Percentiles rank a stretch among this genome's conserved stretches.
Conservation (phyloP, 2,113 vertebrate species). For the Amphiprion percula region DNA sequence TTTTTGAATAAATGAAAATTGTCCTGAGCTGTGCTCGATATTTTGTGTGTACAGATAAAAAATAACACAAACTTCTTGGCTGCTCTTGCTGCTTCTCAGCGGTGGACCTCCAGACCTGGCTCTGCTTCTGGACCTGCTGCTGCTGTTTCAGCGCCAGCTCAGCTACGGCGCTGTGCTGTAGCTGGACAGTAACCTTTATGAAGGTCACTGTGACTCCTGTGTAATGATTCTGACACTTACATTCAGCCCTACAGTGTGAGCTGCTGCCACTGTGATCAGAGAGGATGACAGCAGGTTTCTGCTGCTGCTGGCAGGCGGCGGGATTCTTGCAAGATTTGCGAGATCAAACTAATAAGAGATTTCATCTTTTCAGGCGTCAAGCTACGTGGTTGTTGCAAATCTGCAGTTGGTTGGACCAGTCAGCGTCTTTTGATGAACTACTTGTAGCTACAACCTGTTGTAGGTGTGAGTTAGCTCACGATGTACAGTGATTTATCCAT, state of each 20-base stretch:
- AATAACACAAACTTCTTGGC: background rate
- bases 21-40: too few species aligned
- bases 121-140: slow-evolving; percentile 23
- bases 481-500: too few species aligned
- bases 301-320: too few species aligned
- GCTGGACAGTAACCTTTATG: background rate
- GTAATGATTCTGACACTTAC: background rate
- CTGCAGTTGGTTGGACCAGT: too few species aligned
- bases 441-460: too few species aligned
- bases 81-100: background rate
- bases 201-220: slow-evolving; percentile 20
- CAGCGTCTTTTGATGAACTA: too few species aligned
- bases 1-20: background rate
- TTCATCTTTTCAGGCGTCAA: too few species aligned
- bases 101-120: background rate
- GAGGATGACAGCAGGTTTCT: background rate
- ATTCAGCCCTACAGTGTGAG: slow-evolving; percentile 8
- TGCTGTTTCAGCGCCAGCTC: slow-evolving; percentile 28
- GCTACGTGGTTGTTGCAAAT: too few species aligned
- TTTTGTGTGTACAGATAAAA: background rate
- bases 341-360: too few species aligned
- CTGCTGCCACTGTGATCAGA: background rate
- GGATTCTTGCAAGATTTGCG: too few species aligned
- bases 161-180: background rate
- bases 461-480: too few species aligned